phyloP scores from a whole-genome alignment of 92 coral and sea anemone genomes.

The Metridium senile region DNA sequence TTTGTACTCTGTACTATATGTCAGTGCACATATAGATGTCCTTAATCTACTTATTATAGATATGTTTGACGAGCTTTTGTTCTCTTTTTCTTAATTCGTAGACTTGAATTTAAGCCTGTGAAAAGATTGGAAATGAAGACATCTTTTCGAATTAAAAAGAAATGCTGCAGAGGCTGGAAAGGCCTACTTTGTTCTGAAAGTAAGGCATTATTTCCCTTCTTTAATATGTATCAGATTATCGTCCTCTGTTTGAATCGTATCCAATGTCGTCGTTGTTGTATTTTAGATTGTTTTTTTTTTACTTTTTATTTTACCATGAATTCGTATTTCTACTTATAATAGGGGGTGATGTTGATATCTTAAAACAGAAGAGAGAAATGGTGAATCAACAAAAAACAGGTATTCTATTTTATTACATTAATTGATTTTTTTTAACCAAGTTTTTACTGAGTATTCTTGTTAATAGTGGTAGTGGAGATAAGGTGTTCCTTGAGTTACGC shows the following conservation, averaged over 20 bases:
- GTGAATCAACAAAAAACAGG: background rate
- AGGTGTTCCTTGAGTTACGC: no score
- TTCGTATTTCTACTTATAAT: background rate
- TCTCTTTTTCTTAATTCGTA: constrained; percentile 5
- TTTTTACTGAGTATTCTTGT: no score
- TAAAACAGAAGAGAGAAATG: background rate
- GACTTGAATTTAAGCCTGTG: constrained; percentile 51
- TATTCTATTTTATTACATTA: no score
- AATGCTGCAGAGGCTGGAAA: constrained; percentile 74
- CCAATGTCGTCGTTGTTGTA: no score
- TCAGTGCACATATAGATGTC: no score
- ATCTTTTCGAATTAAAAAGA: constrained; percentile 35
- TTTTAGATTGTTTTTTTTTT: no score
- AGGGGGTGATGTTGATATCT: background rate
- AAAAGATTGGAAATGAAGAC: constrained; percentile 48
- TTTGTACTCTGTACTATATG: no score
- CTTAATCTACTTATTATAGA: no score
- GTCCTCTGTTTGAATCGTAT: background rate
- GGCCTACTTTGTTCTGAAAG: constrained; percentile 63
- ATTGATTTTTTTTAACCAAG: no score
- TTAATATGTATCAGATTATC: background rate
- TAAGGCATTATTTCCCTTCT: constrained; percentile 11
- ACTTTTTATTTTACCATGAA: background rate
- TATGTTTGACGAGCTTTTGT: no score
- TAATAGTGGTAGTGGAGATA: no score